Evolutionary conservation across 2,797 vertebrate genomes (phyloP).

Genomic region (Graptemys geographica): DNA sequence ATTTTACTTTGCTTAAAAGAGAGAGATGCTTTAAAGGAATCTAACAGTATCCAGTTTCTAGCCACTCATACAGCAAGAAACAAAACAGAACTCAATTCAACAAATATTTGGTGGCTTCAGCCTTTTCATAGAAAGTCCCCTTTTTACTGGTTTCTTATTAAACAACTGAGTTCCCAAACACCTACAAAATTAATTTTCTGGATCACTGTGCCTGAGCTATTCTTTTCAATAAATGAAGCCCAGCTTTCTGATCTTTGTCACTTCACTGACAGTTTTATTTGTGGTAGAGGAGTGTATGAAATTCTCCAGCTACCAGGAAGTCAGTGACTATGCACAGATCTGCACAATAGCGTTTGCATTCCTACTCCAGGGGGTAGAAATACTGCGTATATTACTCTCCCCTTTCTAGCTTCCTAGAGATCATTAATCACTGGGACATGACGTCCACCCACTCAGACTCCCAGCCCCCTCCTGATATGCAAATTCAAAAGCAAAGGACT

Average conservation of each 20-base stretch:
- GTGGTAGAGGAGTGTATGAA: constrained; percentile 85
- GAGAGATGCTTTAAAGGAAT: too few relatives aligned
- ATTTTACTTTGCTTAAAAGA: neutral
- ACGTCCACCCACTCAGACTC: constrained; percentile 82
- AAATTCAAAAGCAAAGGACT: constrained; percentile 78
- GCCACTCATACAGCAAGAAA: constrained; percentile 63
- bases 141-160: constrained; percentile 82
- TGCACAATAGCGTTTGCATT: constrained; percentile 88
- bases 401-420: constrained; percentile 80
- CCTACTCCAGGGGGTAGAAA: constrained; percentile 85
- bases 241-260: constrained; percentile 84
- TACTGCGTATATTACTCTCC: constrained; percentile 83
- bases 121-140: constrained; percentile 73
- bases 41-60: constrained; percentile 57
- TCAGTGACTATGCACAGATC: constrained; percentile 79
- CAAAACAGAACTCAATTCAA: constrained; percentile 69
- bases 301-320: constrained; percentile 88
- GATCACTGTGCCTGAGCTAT: constrained; percentile 85
- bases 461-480: constrained; percentile 83
- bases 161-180: constrained; percentile 80
- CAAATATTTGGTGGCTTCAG: constrained; percentile 74
- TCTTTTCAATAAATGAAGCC: constrained; percentile 83
- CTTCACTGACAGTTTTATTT: constrained; percentile 87
- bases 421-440: constrained; percentile 89
- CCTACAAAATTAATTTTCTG: constrained; percentile 87